A percentile compares a stretch with the other conserved stretches of the same genome.
These are phyloP conservation scores for Lordiphosa fenestrarum DNA, from an alignment of 2,888 invertebrate genomes.

Conservation along the genomic window DNA sequence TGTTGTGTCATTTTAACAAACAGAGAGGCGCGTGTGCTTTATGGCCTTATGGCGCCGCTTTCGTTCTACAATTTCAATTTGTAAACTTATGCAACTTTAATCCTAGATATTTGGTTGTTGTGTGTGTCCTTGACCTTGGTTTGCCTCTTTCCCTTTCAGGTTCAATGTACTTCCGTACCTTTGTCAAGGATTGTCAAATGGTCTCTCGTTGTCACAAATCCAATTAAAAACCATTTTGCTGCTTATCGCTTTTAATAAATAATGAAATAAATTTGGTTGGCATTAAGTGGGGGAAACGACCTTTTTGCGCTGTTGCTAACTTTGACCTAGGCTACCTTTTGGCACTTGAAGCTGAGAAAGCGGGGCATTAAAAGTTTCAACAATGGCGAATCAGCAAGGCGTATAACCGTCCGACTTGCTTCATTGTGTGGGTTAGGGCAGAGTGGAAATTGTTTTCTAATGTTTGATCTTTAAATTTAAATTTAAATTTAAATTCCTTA, in stretches of 20 bases:
- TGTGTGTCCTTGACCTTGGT: constrained; percentile 9
- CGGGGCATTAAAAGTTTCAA: constrained; percentile 4
- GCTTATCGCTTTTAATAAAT: constrained; percentile 28
- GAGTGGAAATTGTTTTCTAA: too few species aligned
- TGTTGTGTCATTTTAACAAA: constrained; percentile 29
- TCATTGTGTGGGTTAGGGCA: too few species aligned
- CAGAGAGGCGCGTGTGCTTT: constrained; percentile 10
- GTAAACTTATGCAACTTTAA: too few species aligned
- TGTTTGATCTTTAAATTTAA: too few species aligned
- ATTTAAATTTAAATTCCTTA: too few species aligned
- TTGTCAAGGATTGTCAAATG: too few species aligned
- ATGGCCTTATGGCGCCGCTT: constrained; percentile 4
- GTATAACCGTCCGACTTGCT: background rate
- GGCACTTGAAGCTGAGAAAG: background rate
- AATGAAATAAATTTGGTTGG: constrained; percentile 20
- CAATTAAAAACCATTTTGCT: constrained; percentile 27
- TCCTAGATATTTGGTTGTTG: constrained; percentile 1
- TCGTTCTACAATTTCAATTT: constrained; percentile 1
- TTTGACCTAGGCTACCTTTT: constrained; percentile 43
- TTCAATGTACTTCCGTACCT: background rate
- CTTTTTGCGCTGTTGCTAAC: constrained; percentile 17
- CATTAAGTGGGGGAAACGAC: background rate
- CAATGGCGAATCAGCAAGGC: constrained; percentile 8
- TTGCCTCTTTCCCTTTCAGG: too few species aligned
- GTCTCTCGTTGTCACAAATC: constrained; percentile 5